phyloP scores from a whole-genome alignment of 2,888 invertebrate genomes.

The Idaea dimidiata region DNA sequence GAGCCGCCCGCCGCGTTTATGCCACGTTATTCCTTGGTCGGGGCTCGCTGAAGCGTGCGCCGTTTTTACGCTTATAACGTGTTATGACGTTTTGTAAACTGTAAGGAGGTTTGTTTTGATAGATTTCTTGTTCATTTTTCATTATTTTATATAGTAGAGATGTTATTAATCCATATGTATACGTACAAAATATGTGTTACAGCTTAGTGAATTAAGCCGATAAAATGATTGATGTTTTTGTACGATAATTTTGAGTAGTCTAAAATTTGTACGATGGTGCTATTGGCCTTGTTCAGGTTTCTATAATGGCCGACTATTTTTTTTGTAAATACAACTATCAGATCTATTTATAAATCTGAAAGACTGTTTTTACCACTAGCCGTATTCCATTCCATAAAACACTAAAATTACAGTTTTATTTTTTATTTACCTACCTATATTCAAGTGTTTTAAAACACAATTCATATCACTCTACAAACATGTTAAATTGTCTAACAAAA shows the following conservation, averaged over 20 bases:
- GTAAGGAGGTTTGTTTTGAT: conserved; percentile 53
- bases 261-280: no score
- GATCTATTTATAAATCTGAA: no score
- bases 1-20: conserved; percentile 49
- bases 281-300: no score
- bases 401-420: no score
- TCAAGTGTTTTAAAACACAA: background rate
- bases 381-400: no score
- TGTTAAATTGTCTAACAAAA: background rate
- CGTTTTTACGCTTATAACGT: conserved; percentile 54
- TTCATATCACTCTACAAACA: background rate
- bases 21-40: conserved; percentile 23
- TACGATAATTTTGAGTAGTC: no score
- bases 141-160: conserved; percentile 1
- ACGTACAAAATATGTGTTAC: no score
- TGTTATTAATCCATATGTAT: background rate
- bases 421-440: background rate
- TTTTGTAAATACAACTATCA: no score
- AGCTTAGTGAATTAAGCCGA: no score
- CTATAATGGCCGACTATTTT: no score
- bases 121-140: conserved; percentile 30
- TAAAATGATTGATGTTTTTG: no score
- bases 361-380: no score
- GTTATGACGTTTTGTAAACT: conserved; percentile 52
- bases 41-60: conserved; percentile 45